Percentiles rank a stretch among this genome's conserved stretches.
Conservation (phyloP, 2,113 vertebrate species). For the Origma solitaria region DNA sequence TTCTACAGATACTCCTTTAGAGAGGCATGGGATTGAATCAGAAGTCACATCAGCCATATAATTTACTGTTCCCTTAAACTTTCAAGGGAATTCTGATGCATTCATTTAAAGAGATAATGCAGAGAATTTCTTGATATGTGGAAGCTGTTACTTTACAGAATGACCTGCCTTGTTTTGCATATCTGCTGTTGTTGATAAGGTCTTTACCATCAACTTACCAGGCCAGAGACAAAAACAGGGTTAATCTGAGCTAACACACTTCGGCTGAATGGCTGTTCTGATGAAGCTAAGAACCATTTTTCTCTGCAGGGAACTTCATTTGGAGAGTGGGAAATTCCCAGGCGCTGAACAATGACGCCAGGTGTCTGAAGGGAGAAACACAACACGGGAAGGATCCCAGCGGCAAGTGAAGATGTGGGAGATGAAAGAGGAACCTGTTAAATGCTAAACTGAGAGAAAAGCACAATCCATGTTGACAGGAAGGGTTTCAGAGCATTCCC, state of each 20-base stretch:
- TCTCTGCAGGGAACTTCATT: slow-evolving; percentile 9
- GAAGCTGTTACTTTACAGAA: neutral
- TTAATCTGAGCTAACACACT: neutral
- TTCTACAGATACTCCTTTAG: neutral
- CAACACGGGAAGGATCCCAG: neutral
- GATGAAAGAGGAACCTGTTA: neutral
- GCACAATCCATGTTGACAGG: neutral
- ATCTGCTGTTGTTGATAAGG: neutral
- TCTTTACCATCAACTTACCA: neutral
- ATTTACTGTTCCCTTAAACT: neutral
- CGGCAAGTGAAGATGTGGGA: neutral
- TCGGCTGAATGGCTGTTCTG: neutral
- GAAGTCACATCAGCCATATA: neutral
- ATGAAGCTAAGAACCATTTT: neutral
- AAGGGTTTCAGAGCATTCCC: neutral
- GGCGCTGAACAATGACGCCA: neutral
- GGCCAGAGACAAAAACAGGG: neutral
- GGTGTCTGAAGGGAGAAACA: neutral
- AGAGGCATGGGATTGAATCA: neutral
- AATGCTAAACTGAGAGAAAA: neutral
- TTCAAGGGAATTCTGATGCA: neutral
- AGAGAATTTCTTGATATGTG: neutral
- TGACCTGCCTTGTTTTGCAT: neutral
- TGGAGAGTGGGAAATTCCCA: neutral
- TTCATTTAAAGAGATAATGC: neutral